Conservation (phyloP, 2,113 vertebrate genomes). For the Spilogale gracilis region DNA sequence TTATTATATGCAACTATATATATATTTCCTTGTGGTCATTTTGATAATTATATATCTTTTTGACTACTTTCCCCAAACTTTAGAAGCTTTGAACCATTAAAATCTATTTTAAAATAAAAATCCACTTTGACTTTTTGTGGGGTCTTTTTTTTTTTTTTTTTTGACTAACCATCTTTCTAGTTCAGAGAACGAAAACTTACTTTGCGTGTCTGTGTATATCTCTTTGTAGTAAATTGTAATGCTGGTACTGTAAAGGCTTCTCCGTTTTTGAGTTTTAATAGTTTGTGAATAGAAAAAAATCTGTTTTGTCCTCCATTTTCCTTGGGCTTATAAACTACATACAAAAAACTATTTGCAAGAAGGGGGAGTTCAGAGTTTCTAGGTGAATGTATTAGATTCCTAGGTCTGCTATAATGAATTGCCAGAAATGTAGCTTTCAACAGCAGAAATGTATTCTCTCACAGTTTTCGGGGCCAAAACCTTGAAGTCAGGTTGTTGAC, state of each 20-base stretch:
- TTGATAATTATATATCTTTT: conserved; percentile 39
- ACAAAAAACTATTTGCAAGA: neutral
- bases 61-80: neutral
- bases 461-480: neutral
- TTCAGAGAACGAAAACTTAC: neutral
- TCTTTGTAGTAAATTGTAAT: neutral
- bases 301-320: neutral
- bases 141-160: neutral
- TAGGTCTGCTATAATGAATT: neutral
- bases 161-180: neutral
- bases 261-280: conserved; percentile 30
- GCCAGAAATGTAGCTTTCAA: neutral
- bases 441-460: neutral
- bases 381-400: neutral
- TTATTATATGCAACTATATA: neutral
- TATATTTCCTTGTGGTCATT: conserved; percentile 38
- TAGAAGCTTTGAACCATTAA: neutral
- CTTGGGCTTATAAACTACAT: conserved; percentile 17
- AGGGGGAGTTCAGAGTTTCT: neutral
- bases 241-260: neutral
- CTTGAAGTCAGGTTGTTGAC: neutral
- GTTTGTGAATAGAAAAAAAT: neutral
- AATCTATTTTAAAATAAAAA: neutral
- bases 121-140: neutral
- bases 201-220: neutral